A percentile compares a stretch with the other conserved stretches of the same genome.
Conservation (phyloP, 2,797 vertebrate species). For the Falco columbarius region DNA sequence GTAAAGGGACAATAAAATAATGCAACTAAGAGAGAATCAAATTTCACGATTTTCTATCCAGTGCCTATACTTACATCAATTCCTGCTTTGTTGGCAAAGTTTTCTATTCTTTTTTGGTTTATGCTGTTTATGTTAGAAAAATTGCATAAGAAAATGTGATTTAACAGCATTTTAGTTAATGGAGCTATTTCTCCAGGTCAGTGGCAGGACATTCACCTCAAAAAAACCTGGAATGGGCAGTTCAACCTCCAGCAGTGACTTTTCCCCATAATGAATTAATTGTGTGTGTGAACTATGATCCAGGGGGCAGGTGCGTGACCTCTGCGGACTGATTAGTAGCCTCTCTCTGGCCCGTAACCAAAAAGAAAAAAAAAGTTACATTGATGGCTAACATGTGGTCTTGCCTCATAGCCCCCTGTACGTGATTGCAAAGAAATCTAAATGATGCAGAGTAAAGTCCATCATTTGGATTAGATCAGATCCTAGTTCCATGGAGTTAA, state of each 20-base stretch:
- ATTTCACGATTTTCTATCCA: neutral
- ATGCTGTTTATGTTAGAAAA: neutral
- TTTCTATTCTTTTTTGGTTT: neutral
- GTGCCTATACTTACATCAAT: neutral
- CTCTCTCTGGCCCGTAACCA: constrained; percentile 80
- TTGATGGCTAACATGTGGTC: constrained; percentile 85
- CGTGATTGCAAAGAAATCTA: constrained; percentile 43
- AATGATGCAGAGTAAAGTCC: constrained; percentile 40
- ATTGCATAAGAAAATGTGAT: constrained; percentile 73
- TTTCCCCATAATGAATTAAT: constrained; percentile 85
- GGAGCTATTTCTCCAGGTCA: constrained; percentile 81
- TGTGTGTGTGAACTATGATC: constrained; percentile 86
- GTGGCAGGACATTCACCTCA: constrained; percentile 80
- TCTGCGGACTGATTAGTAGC: constrained; percentile 83
- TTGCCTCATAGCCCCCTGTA: constrained; percentile 58
- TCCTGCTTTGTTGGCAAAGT: neutral
- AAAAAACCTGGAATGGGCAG: constrained; percentile 68
- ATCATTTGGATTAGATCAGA: constrained; percentile 22
- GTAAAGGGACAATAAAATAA: neutral
- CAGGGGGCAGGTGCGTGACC: constrained; percentile 83
- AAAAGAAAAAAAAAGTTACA: constrained; percentile 74
- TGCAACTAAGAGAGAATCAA: neutral
- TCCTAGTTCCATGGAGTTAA: neutral
- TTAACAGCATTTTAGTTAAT: constrained; percentile 72
- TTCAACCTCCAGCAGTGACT: constrained; percentile 80